phyloP scores from a whole-genome alignment of 2,797 vertebrate genomes.

The Rhabdophis nuchalis region DNA sequence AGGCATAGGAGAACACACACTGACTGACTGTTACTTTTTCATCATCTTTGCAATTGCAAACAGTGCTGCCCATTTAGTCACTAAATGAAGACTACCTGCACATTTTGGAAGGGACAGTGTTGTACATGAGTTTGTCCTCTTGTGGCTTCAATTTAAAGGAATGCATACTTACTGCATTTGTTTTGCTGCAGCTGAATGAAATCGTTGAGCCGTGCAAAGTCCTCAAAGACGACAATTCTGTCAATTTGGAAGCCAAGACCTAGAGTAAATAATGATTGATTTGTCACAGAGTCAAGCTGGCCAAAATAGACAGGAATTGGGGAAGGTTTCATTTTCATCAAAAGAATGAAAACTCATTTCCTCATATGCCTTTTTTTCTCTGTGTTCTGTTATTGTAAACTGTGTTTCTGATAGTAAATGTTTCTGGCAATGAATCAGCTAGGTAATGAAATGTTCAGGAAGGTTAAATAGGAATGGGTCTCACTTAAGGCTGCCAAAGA shows the following conservation, averaged over 20 bases:
- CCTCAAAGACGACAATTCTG: slow-evolving; percentile 58
- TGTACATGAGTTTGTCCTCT: not conserved
- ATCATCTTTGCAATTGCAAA: not conserved
- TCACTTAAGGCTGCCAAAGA: not conserved
- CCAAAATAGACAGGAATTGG: not conserved
- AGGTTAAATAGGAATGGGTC: not conserved
- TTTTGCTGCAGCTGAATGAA: slow-evolving; percentile 79
- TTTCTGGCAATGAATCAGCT: not conserved
- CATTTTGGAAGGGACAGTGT: not conserved
- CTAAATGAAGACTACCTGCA: not conserved
- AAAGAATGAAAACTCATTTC: not conserved
- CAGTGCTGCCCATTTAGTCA: not conserved
- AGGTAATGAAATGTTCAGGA: not conserved
- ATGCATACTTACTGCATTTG: slow-evolving; percentile 72
- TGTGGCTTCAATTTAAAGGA: not conserved
- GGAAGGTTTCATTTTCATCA: not conserved
- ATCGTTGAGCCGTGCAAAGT: slow-evolving; percentile 83
- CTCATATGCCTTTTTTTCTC: not conserved
- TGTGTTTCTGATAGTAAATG: not conserved
- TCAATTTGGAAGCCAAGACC: slow-evolving; percentile 70
- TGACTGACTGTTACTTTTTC: not conserved
- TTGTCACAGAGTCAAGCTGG: not conserved
- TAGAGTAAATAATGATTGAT: slow-evolving; percentile 36
- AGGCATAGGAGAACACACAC: not conserved
- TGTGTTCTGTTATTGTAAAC: not conserved